Evolutionary conservation across 2,888 invertebrate genomes (phyloP).

Genomic region (Leucania comma): DNA sequence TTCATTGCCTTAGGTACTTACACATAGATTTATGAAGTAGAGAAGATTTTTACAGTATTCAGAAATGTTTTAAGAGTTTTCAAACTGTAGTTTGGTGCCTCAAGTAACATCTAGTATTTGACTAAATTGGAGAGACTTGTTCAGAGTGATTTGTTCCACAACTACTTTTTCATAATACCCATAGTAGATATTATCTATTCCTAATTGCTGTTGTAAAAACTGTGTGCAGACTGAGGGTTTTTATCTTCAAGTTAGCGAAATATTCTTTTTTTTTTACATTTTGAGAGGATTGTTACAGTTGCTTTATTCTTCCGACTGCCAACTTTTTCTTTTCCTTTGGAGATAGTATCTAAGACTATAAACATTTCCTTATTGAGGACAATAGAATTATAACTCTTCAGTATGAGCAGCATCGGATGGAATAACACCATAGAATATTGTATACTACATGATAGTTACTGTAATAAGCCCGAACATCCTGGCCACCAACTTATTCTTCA

Average conservation of each 20-base stretch:
- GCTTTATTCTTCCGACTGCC: no score
- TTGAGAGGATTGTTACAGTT: no score
- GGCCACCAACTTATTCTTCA: no score
- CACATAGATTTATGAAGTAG: constrained; percentile 48
- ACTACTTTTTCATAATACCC: constrained; percentile 5
- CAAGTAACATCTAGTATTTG: constrained; percentile 41
- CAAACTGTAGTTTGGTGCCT: constrained; percentile 57
- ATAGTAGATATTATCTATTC: neutral
- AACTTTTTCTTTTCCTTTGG: no score
- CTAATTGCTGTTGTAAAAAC: constrained; percentile 20
- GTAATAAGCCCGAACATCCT: no score
- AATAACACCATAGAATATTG: no score
- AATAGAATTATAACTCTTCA: no score
- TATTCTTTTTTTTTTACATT: constrained; percentile 3
- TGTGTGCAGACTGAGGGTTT: constrained; percentile 6
- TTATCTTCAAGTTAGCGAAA: constrained; percentile 54
- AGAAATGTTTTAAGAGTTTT: constrained; percentile 42
- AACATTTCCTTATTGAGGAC: no score
- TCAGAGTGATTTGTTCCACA: neutral
- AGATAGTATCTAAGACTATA: no score
- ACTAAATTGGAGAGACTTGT: constrained; percentile 52
- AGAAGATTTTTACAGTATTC: constrained; percentile 51
- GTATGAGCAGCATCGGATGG: no score
- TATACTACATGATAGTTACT: no score
- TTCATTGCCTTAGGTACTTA: constrained; percentile 48